Percentiles rank a stretch among this genome's conserved stretches.
These are phyloP conservation scores for Aphelinus atriplicis DNA, from an alignment of 1,140 invertebrate species.

Conservation along the genomic window DNA sequence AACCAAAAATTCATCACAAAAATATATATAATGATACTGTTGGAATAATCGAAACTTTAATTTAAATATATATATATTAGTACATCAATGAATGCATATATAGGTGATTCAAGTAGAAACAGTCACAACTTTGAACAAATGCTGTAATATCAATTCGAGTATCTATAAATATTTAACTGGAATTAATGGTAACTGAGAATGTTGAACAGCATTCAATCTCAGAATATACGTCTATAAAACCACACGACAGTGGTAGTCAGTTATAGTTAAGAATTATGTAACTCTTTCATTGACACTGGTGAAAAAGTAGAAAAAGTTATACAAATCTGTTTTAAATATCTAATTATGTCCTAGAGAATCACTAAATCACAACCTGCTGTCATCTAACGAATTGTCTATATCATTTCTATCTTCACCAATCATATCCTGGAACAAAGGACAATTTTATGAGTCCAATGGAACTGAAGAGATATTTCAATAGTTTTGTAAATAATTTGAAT, in stretches of 20 bases:
- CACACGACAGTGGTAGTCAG: slow-evolving; percentile 27
- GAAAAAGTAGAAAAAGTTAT: not conserved
- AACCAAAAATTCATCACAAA: not conserved
- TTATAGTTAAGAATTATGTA: slow-evolving; percentile 4
- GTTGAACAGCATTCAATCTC: no score
- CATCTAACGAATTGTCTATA: slow-evolving; percentile 62
- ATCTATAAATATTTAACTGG: no score
- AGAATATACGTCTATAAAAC: slow-evolving; percentile 3
- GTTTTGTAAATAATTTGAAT: not conserved
- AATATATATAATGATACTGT: no score
- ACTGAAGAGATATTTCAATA: not conserved
- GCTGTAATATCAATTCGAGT: no score
- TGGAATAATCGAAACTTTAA: no score
- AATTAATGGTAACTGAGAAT: no score
- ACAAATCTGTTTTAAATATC: slow-evolving; percentile 3
- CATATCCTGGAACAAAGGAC: slow-evolving; percentile 56
- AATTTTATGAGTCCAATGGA: not conserved
- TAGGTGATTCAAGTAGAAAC: no score
- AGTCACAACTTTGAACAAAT: no score
- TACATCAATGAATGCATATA: no score
- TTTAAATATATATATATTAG: no score
- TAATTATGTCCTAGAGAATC: slow-evolving; percentile 15
- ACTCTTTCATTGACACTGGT: slow-evolving; percentile 14
- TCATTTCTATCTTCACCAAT: slow-evolving; percentile 58
- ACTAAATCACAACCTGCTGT: slow-evolving; percentile 49